Evolutionary conservation across 2,797 vertebrate genomes (phyloP), one percentile per base, ranked within the genome.

Genomic region (Molossus alvarezi): DNA sequence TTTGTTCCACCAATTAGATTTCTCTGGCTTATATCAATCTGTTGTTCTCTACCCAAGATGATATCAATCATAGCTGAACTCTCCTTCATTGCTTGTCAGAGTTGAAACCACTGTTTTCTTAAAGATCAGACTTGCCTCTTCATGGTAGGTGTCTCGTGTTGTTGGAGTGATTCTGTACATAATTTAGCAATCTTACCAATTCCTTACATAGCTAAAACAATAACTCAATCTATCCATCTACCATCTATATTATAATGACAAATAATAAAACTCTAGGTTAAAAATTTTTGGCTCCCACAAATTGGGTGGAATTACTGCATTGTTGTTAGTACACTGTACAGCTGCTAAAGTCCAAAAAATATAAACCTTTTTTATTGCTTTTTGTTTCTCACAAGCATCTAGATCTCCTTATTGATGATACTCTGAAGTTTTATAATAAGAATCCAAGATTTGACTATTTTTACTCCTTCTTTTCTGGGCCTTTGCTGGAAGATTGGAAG

Each of bases 301-400:
- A 75, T 88, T 90, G 79, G 48, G 37, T 60, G 25, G 51, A 88
- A 80, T 58, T 37, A 69, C 33, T 53, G 25, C 15, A 37, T 4
- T 53, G 23, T 77, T 53, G 14, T 69, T 25, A 27, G 9, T 69
- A 25, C 0, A 51, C 15, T 69, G 27, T 37, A 62, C 1, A 92
- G 14, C 37, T 83, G 13, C 23, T 76, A 29, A 87, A 80, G 58
- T 4, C 37, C 48, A 88, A 88, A 27, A 1, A 21, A 67, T 62
- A 41, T 55, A 64, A 12, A 55, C 9, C 10, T 77, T 37, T 7
- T 25, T 71, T 21, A 64, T 27, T 75, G 37, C 5, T 90, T 88
- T 65, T 29, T 48, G 29, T 81, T 93, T 95, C 83, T 88, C 73
- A 64, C 11, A 81, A 64, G 51, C 13, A 77, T 84, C 88, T 71